Evolutionary conservation across 1,140 invertebrate genomes (phyloP), one percentile per base, ranked within the genome.

Genomic region (Latrodectus geometricus): DNA sequence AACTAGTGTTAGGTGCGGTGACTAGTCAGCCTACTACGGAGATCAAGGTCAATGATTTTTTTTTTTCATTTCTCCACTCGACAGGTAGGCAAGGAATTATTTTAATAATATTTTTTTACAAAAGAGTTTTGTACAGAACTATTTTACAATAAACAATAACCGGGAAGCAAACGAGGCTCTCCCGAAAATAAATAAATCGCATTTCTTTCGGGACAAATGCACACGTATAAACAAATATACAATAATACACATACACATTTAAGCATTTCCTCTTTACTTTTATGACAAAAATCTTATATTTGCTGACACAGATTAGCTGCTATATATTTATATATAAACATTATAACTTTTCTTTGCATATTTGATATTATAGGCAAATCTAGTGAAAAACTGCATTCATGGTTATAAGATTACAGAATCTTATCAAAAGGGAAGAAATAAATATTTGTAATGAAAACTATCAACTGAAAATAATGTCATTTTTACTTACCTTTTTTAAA

Each of bases 201-300:
- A 86, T 86, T 86, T 86, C 50, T 48, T 78, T 77, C 50, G 48
- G 61, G 66, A 77, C 54, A 82, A 70, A 77, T 86, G 74, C 83
- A 86, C 52, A 70, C 61, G 50, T 85, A 86, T 86, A 86, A 86
- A 86, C 83, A 86, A 86, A 86, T 86, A 77, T 86, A 86, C 83
- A 86, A 72, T 86, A 86, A 86, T 65, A 86, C 72, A 83, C 81
- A 61, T 56, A 70, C 83, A 86, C 83, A 86, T 61, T 20, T 70
- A 86, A 86, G 83, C 83, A 50, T 21, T 86, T 35, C 69, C 69
- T 56, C 69, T 72, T 68, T 61, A 17, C 17, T 61, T 61, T 14
- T 61, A 14, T 61, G 11, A 17, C 11, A 61, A 61, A 61, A 61
- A 17, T 61, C 17, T 61, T 61, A 61, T 61, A 61, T 61, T 61